Conservation (phyloP, 2,888 invertebrate species). For the Lucinisca nassula region DNA sequence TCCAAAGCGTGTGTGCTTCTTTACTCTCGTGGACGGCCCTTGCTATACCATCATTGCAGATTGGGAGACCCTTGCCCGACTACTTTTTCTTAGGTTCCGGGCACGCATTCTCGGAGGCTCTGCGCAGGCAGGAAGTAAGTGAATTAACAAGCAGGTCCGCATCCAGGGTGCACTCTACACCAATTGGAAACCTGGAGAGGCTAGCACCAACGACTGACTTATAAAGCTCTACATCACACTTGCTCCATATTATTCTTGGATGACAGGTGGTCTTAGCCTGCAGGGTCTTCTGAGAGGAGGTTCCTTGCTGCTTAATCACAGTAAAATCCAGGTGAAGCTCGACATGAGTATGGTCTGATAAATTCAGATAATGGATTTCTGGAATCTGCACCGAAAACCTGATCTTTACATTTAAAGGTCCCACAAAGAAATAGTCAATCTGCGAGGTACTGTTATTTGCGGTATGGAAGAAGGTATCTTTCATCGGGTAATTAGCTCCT, state of each 20-base stretch:
- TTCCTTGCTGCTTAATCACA: too few species aligned
- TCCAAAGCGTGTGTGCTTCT: neutral
- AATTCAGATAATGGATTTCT: neutral
- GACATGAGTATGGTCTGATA: neutral
- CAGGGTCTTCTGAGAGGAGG: neutral
- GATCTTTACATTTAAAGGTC: neutral
- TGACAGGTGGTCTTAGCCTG: too few species aligned
- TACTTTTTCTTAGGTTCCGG: neutral
- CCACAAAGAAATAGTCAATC: neutral
- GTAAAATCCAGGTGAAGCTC: too few species aligned
- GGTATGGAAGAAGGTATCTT: neutral
- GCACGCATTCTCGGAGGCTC: neutral
- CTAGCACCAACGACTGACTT: neutral
- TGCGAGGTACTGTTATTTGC: neutral
- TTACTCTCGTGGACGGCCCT: neutral
- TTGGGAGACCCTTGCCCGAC: neutral
- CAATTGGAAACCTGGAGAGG: neutral
- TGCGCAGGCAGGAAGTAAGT: neutral
- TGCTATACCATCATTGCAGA: neutral
- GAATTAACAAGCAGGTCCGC: neutral
- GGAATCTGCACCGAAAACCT: neutral
- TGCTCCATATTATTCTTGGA: neutral
- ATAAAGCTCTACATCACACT: neutral
- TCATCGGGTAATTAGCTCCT: neutral
- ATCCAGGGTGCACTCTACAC: neutral